Evolutionary conservation across 2,113 vertebrate genomes (phyloP).

Genomic region (Theristicus caerulescens): DNA sequence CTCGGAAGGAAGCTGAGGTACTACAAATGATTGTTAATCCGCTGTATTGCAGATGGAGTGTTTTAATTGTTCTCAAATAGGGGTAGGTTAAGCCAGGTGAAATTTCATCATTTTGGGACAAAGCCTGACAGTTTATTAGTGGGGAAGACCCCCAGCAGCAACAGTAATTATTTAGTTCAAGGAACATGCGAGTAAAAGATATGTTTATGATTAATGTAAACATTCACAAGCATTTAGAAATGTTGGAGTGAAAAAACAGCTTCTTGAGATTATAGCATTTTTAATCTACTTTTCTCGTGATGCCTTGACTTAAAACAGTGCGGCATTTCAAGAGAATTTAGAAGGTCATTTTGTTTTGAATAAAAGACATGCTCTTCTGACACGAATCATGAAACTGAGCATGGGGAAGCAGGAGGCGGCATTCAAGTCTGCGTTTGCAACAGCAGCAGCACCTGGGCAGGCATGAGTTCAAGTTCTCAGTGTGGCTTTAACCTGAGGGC

Average conservation of each 20-base stretch:
- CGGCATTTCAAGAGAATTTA: not conserved
- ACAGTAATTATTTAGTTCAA: not conserved
- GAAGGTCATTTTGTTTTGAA: constrained; percentile 8
- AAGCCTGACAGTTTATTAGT: not conserved
- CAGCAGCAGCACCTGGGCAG: constrained; percentile 40
- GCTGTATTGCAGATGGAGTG: not conserved
- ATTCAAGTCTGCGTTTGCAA: not conserved
- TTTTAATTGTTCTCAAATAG: not conserved
- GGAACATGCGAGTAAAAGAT: not conserved
- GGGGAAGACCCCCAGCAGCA: not conserved
- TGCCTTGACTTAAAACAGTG: not conserved
- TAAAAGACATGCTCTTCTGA: not conserved
- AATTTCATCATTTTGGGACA: not conserved
- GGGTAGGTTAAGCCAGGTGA: not conserved
- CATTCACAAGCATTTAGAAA: not conserved
- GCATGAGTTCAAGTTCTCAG: constrained; percentile 38
- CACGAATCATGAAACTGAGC: not conserved
- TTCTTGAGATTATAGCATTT: not conserved
- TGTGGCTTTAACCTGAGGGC: constrained; percentile 22
- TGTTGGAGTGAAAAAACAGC: not conserved
- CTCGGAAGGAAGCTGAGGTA: not conserved
- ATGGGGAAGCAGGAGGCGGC: not conserved
- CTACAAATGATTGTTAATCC: not conserved
- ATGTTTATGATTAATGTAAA: not conserved
- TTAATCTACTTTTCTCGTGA: not conserved